A percentile compares a stretch with the other conserved stretches of the same genome.
Conservation (phyloP, 2,113 vertebrate genomes). For the Sclerurus mexicanus region DNA sequence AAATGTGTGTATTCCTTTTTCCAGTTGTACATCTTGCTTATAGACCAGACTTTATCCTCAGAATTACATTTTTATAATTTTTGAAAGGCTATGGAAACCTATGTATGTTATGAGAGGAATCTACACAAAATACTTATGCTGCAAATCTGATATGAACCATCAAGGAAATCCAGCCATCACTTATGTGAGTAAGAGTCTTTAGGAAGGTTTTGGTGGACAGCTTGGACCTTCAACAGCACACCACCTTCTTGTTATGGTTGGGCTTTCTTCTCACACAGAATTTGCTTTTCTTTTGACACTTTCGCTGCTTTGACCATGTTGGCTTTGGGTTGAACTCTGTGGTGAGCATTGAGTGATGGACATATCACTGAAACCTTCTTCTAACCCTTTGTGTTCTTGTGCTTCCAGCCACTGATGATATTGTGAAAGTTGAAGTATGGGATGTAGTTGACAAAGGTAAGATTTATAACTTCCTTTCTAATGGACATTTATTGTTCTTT, state of each 20-base stretch:
- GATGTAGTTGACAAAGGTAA: conserved; percentile 99
- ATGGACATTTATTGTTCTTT: neutral
- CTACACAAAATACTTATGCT: neutral
- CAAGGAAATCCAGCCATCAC: neutral
- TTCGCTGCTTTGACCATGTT: neutral
- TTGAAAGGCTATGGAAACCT: neutral
- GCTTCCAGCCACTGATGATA: conserved; percentile 91
- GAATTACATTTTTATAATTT: neutral
- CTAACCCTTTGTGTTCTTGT: neutral
- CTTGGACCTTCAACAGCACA: neutral
- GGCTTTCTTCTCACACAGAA: neutral
- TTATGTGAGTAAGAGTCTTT: neutral
- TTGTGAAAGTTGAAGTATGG: conserved; percentile 99
- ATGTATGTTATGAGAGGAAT: neutral
- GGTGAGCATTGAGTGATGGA: neutral
- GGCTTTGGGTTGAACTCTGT: neutral
- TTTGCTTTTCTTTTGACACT: neutral
- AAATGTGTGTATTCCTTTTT: neutral
- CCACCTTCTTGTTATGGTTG: neutral
- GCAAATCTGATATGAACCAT: neutral
- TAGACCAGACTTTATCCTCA: neutral
- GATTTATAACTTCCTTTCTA: neutral
- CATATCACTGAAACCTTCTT: neutral
- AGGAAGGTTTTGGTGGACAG: neutral
- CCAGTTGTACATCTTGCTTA: neutral